phyloP scores from a whole-genome alignment of 2,113 vertebrate genomes.

The Myotis lucifugus region DNA sequence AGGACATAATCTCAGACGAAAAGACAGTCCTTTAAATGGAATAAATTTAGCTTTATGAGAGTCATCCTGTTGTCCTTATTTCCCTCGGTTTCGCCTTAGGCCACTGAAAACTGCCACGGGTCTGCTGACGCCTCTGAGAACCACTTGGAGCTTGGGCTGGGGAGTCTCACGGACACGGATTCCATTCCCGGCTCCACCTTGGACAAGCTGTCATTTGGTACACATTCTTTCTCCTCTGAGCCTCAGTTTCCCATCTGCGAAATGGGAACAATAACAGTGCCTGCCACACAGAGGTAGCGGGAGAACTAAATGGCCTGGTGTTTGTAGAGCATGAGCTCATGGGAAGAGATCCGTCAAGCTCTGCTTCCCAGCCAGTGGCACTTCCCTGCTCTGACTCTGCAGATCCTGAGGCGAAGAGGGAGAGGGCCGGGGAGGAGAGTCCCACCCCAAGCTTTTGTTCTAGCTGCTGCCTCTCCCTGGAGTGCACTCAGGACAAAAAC shows the following conservation, averaged over 20 bases:
- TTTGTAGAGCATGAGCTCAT: neutral
- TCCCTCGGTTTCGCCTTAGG: conserved; percentile 51
- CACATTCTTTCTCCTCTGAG: neutral
- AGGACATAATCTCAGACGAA: conserved; percentile 54
- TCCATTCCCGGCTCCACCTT: neutral
- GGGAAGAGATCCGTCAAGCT: neutral
- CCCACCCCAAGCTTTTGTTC: neutral
- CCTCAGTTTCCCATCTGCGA: neutral
- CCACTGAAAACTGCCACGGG: neutral
- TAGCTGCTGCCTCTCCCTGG: neutral
- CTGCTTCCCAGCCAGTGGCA: neutral
- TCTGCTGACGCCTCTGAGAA: neutral
- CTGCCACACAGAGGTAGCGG: neutral
- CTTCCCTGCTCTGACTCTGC: neutral
- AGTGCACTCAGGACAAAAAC: neutral
- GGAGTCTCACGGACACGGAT: neutral
- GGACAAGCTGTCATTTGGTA: neutral
- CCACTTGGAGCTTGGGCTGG: neutral
- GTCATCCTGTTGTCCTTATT: conserved; percentile 31
- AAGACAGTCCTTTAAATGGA: conserved; percentile 64
- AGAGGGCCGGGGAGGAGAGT: neutral
- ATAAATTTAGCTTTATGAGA: conserved; percentile 57
- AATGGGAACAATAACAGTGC: neutral
- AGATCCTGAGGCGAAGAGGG: neutral
- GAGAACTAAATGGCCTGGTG: neutral